Evolutionary conservation across 2,797 vertebrate genomes (phyloP).

Genomic region (Netta rufina): DNA sequence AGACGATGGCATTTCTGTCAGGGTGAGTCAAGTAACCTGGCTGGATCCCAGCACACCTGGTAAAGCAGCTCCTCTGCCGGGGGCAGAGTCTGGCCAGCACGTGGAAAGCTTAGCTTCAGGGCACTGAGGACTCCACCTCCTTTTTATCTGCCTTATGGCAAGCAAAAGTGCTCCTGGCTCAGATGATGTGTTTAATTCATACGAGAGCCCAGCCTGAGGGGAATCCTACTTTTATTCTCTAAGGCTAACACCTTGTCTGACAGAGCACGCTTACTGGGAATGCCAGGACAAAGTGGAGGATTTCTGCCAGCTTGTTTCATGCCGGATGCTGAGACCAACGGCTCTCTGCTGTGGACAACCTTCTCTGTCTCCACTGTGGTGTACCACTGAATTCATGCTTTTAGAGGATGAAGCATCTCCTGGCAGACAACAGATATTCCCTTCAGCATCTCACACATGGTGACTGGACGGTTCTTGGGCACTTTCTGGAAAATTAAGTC

Average conservation of each 20-base stretch:
- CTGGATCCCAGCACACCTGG: background rate
- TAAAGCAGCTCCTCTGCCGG: background rate
- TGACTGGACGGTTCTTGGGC: background rate
- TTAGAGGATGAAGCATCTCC: background rate
- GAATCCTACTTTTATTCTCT: background rate
- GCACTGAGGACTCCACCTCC: background rate
- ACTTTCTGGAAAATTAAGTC: background rate
- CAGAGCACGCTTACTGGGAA: background rate
- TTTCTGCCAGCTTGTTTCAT: background rate
- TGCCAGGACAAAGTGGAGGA: background rate
- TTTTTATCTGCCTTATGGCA: background rate
- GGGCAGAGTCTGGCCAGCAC: background rate
- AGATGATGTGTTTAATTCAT: rapidly evolving
- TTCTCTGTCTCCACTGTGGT: background rate
- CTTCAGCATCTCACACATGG: background rate
- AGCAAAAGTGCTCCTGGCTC: background rate
- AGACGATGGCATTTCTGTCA: background rate
- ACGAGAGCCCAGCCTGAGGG: background rate
- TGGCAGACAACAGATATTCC: background rate
- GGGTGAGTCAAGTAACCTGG: background rate
- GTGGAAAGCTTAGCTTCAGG: background rate
- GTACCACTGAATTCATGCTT: background rate
- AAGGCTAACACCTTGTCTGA: rapidly evolving
- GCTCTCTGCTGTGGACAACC: background rate
- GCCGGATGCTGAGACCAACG: background rate